Evolutionary conservation across 2,888 invertebrate species (phyloP).

Genomic region (Caenorhabditis panamensis): DNA sequence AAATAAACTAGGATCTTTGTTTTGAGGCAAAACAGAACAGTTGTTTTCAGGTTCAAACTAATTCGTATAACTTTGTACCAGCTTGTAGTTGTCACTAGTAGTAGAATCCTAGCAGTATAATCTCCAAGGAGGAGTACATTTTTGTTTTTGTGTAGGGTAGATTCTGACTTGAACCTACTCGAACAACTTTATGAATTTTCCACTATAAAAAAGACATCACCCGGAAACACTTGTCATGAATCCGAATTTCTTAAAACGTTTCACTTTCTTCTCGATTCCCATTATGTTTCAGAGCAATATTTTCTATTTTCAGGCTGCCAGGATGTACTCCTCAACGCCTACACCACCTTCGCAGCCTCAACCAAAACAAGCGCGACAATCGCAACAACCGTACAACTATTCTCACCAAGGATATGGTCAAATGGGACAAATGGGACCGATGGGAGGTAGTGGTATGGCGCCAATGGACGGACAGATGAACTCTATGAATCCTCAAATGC

Average conservation of each 20-base stretch:
- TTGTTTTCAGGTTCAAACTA: no score
- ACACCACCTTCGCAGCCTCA: conserved; percentile 43
- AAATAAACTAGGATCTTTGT: no score
- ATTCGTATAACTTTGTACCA: no score
- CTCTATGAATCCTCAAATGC: conserved; percentile 22
- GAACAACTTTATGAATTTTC: no score
- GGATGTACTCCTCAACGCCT: conserved; percentile 47
- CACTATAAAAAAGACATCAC: no score
- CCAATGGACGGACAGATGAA: conserved; percentile 30
- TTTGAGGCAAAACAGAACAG: no score
- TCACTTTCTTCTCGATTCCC: background rate
- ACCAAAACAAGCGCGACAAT: conserved; percentile 34
- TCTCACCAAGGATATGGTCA: conserved; percentile 44
- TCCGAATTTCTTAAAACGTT: background rate
- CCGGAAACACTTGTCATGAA: no score
- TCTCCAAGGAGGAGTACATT: no score
- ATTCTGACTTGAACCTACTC: no score
- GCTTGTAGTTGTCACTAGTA: no score
- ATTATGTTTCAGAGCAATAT: background rate
- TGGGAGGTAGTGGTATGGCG: conserved; percentile 17
- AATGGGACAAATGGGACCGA: conserved; percentile 53
- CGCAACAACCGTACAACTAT: conserved; percentile 33
- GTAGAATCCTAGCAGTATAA: no score
- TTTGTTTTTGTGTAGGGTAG: no score
- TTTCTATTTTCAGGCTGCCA: conserved; percentile 33